Evolutionary conservation across 2,797 vertebrate species (phyloP).

Genomic region (Coranthus polyacanthus): DNA sequence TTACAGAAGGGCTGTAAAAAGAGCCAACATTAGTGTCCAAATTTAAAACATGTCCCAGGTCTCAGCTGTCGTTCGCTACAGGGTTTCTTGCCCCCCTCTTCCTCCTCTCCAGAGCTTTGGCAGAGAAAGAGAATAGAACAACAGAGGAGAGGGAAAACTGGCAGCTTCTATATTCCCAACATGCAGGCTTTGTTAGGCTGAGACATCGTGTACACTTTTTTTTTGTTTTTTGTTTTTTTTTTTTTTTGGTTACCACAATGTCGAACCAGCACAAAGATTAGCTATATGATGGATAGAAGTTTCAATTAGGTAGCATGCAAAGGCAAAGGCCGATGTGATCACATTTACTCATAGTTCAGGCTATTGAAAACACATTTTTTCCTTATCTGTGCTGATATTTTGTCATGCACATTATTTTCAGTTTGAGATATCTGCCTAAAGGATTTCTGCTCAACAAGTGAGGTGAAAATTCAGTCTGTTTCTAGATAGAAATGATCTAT

Average conservation of each 20-base stretch:
- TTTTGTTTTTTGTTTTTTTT: conserved; percentile 21
- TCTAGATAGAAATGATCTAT: too few relatives aligned
- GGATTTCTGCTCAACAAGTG: conserved; percentile 19
- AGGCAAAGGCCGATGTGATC: conserved; percentile 13
- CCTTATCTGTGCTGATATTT: not conserved
- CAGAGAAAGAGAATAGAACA: conserved; percentile 60
- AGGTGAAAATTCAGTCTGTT: conserved; percentile 20
- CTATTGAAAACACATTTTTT: conserved; percentile 10
- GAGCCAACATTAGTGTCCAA: conserved; percentile 73
- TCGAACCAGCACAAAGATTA: conserved; percentile 11
- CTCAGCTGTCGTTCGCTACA: conserved; percentile 66
- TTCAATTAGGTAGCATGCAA: conserved; percentile 1
- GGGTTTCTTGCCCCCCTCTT: conserved; percentile 44
- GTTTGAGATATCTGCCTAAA: not conserved
- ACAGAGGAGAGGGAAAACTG: conserved; percentile 62
- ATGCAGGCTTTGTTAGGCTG: conserved; percentile 62
- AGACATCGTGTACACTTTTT: conserved; percentile 40
- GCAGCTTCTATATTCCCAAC: conserved; percentile 58
- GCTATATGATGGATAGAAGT: conserved; percentile 3
- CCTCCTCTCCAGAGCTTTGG: conserved; percentile 63
- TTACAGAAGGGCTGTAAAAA: conserved; percentile 70
- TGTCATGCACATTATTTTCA: conserved; percentile 1
- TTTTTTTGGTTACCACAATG: conserved; percentile 15
- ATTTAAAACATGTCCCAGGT: conserved; percentile 82
- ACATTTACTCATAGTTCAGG: not conserved